Conservation (phyloP, 2,797 vertebrate species). For the Discoglossus pictus region DNA sequence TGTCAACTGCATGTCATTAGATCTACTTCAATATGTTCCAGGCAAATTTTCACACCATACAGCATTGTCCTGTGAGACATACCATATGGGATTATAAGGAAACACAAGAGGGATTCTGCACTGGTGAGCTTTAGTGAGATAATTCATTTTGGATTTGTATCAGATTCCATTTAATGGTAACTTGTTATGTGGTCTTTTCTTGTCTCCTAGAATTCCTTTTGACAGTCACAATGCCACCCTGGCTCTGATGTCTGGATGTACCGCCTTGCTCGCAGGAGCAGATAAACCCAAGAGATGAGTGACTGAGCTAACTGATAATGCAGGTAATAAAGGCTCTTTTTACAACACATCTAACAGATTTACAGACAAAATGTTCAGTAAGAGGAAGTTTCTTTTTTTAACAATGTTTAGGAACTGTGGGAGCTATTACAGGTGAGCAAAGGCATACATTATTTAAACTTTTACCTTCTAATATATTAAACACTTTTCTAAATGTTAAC, state of each 20-base stretch:
- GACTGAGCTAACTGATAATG: conserved; percentile 17
- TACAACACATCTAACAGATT: conserved; percentile 12
- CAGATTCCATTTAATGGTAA: conserved; percentile 37
- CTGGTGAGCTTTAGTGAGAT: conserved; percentile 25
- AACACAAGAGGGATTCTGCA: conserved; percentile 24
- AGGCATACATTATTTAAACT: no score
- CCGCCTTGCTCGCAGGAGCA: background rate
- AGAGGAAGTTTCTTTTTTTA: background rate
- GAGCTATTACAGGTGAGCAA: no score
- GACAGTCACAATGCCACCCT: conserved; percentile 29
- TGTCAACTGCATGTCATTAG: no score
- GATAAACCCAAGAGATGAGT: conserved; percentile 29
- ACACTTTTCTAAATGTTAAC: no score
- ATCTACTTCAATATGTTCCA: background rate
- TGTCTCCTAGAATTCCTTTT: conserved; percentile 34
- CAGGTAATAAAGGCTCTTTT: background rate
- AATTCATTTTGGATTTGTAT: conserved; percentile 41
- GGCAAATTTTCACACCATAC: conserved; percentile 20
- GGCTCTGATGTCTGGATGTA: background rate
- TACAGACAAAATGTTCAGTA: background rate
- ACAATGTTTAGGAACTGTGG: background rate
- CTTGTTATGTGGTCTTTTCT: conserved; percentile 20
- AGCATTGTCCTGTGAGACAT: conserved; percentile 26
- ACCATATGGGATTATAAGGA: conserved; percentile 34
- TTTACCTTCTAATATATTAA: no score